Evolutionary conservation across 2,113 vertebrate species (phyloP).

Genomic region (Anolis sagrei): DNA sequence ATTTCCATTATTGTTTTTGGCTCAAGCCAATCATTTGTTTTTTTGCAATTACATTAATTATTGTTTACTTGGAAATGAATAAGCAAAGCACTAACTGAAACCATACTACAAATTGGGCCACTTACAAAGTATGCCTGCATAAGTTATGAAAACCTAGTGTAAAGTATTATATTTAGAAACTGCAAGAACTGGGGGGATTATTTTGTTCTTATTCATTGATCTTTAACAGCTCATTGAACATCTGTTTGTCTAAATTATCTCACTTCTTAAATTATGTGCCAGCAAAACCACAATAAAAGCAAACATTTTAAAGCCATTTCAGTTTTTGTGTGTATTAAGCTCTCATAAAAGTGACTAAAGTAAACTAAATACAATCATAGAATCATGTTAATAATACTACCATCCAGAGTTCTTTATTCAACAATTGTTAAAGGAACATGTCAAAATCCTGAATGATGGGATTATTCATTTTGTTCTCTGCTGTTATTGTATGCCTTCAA

Average conservation of each 20-base stretch:
- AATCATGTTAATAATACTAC: not conserved
- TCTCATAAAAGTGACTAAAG: not conserved
- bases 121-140: not conserved
- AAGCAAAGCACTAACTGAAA: not conserved
- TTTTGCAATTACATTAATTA: not conserved
- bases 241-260: not conserved
- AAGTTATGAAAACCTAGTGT: not conserved
- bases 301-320: not conserved
- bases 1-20: not conserved
- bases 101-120: conserved; percentile 1
- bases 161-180: conserved; percentile 3
- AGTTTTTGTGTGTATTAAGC: not conserved
- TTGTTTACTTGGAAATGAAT: not conserved
- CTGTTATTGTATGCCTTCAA: no score
- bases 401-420: not conserved
- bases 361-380: not conserved
- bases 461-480: not conserved
- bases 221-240: not conserved
- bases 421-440: not conserved
- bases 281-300: not conserved
- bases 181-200: not conserved
- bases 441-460: not conserved
- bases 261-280: not conserved
- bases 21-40: not conserved
- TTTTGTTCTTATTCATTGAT: not conserved